These are phyloP conservation scores for Macrosteles quadrilineatus DNA, from an alignment of 1,140 invertebrate genomes.

Conservation along the genomic window DNA sequence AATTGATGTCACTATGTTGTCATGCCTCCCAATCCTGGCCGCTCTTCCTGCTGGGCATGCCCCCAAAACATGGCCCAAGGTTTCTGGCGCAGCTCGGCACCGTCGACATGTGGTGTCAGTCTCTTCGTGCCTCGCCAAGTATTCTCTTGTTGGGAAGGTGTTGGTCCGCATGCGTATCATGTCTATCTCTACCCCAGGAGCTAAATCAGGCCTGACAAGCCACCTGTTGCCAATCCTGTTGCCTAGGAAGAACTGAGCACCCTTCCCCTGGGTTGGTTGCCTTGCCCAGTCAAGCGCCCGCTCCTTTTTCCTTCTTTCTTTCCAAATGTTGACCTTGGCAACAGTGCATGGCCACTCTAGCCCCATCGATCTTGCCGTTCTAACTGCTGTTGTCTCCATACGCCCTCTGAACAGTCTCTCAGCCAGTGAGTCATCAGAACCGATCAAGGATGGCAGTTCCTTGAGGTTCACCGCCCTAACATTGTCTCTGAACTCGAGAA, in stretches of 20 bases:
- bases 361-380: neutral
- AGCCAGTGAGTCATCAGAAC: neutral
- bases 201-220: neutral
- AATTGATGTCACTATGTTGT: neutral
- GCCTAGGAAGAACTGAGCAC: neutral
- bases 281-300: neutral
- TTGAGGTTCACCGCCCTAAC: neutral
- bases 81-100: neutral
- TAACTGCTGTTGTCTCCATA: neutral
- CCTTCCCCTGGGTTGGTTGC: neutral
- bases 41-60: no score
- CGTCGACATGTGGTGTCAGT: conserved; percentile 1
- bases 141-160: neutral
- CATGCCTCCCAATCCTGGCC: neutral
- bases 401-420: neutral
- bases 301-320: neutral
- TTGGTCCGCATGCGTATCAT: neutral
- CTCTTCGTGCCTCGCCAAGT: neutral
- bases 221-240: neutral
- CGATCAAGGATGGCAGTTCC: neutral
- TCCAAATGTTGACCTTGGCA: neutral
- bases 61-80: neutral
- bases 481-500: neutral
- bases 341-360: neutral
- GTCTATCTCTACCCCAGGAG: conserved; percentile 23